A percentile compares a stretch with the other conserved stretches of the same genome.
Evolutionary conservation across 2,113 vertebrate genomes (phyloP).

Genomic region (Microcebus ravelobensis): DNA sequence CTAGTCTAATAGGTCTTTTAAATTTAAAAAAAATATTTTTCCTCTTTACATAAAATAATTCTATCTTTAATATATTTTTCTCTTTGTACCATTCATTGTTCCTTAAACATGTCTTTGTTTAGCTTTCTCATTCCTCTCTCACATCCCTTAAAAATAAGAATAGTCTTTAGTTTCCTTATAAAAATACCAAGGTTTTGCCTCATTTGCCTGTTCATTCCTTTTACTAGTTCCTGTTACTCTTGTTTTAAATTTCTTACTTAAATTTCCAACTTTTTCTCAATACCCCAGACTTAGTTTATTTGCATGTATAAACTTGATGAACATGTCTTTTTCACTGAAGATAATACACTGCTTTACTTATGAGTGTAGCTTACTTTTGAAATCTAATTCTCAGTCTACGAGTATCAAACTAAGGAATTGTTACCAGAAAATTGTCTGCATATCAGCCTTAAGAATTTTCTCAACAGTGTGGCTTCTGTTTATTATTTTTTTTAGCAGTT

Average conservation of each 20-base stretch:
- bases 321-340: neutral
- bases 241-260: slow-evolving; percentile 39
- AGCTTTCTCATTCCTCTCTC: slow-evolving; percentile 3
- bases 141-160: neutral
- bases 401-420: slow-evolving; percentile 10
- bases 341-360: neutral
- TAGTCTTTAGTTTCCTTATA: slow-evolving; percentile 11
- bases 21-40: neutral
- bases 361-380: neutral
- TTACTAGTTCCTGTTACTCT: neutral
- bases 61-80: neutral
- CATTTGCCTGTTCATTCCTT: neutral
- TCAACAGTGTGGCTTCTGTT: neutral
- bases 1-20: neutral
- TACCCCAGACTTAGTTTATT: slow-evolving; percentile 20
- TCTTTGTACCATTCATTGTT: neutral
- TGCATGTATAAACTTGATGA: neutral
- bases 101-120: neutral
- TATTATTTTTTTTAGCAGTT: neutral
- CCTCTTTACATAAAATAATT: neutral
- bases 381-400: neutral
- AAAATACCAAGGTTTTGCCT: neutral
- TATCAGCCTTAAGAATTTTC: slow-evolving; percentile 17
- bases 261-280: neutral
- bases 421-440: neutral